Base-by-base conservation (phyloP, 92 coral and sea anemone genomes). In the Siderastrea radians region DNA sequence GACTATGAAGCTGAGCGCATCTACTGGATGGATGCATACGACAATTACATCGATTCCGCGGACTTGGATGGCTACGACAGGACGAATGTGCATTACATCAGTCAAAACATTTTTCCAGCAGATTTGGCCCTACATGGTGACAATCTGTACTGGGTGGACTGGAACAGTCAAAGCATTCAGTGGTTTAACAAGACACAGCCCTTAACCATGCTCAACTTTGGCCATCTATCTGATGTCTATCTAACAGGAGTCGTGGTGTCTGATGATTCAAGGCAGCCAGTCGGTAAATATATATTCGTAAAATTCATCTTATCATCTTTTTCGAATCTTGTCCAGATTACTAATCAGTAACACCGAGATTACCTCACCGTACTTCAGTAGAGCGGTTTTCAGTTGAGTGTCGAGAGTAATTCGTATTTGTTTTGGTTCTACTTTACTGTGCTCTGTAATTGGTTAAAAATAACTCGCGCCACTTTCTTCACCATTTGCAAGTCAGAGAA, bases 21-120 rank as follows among this genome's bases (percentile, higher is more conserved):
- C 9, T 90, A 86, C 76, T 92, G 96, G 96, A 77, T 95, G 82
- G 99, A 96, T 51, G 77, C 94, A 14, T 75, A 13, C 61, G 78
- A 71, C 9, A 93, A 98, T 72, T 87, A 65, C 14, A 91, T 98
- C 57, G 91, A 86, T 49, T 84, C 89, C 2, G 54, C 89, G 8
- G 92, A 94, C 82, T 89, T 90, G 11, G 79, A 94, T 54, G 99
- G 99, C 6, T 52, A 70, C 2, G 57, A 82, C 16, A 62, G 86
- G 48, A 6, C 1, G 9, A 54, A 6, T 17, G 19, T 75, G 19
- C 43, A 44, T 17, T 66, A 9, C 49, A 17, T 65, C 10, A 3
- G 12, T 5, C 53, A 78, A 3, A 78, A 66, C 43, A 66, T 85
- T 7, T 49, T 48, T 45, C 89, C 89, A 10, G 76, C 51, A 1